A percentile compares a stretch with the other conserved stretches of the same genome.
These are phyloP conservation scores for Pipistrellus pipistrellus DNA, from an alignment of 2,797 vertebrate genomes.

Conservation along the genomic window DNA sequence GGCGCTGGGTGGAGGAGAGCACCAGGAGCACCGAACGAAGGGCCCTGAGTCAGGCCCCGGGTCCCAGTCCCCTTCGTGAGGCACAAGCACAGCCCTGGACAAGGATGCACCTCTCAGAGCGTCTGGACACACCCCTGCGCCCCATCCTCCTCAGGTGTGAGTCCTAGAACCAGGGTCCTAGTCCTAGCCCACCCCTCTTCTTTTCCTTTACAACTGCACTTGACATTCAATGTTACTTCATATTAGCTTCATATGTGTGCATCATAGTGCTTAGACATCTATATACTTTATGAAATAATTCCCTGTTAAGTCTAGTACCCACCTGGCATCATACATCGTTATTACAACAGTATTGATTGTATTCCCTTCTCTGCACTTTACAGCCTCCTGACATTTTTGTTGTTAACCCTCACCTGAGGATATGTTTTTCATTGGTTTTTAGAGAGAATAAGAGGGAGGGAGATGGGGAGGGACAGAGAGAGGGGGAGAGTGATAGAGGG, in stretches of 20 bases:
- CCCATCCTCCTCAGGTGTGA: not conserved
- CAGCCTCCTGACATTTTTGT: not conserved
- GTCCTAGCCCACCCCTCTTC: not conserved
- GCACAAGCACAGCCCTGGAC: not conserved
- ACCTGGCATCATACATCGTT: not conserved
- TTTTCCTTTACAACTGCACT: not conserved
- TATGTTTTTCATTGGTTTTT: not conserved
- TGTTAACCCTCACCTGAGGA: not conserved
- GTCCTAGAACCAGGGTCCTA: not conserved
- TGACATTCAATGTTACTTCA: not conserved
- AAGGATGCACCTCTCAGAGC: not conserved
- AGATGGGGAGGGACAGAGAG: accelerated
- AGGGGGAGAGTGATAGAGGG: not conserved
- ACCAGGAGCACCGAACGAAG: not conserved
- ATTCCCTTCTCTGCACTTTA: not conserved
- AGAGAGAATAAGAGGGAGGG: not conserved
- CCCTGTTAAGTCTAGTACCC: not conserved
- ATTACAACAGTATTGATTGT: not conserved
- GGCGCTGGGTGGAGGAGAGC: not conserved
- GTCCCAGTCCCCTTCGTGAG: not conserved
- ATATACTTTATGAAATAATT: not conserved
- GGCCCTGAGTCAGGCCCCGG: not conserved
- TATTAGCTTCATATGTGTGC: not conserved
- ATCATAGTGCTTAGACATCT: not conserved
- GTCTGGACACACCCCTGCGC: not conserved